A percentile compares a stretch with the other conserved stretches of the same genome.
Evolutionary conservation across 1,140 invertebrate genomes (phyloP).

Genomic region (Elymnias hypermnestra): DNA sequence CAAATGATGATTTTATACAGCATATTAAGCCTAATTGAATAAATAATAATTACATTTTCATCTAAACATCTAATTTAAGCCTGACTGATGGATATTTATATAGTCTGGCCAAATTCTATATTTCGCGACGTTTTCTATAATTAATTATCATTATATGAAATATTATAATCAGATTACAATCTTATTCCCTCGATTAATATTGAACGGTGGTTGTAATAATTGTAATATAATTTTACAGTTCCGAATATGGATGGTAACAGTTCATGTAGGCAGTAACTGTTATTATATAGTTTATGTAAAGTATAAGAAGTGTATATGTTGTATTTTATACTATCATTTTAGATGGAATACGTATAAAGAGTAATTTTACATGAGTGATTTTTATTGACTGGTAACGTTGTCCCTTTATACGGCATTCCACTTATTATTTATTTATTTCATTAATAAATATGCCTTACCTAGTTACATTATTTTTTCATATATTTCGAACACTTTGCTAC

Average conservation of each 20-base stretch:
- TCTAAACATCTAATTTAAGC: no score
- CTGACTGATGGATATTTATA: no score
- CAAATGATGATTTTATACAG: no score
- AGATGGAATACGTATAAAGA: constrained; percentile 28
- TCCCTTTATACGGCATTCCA: constrained; percentile 29
- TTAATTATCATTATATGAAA: no score
- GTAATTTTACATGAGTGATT: constrained; percentile 11
- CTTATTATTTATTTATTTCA: no score
- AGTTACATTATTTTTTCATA: constrained; percentile 56
- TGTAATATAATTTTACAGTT: constrained; percentile 69
- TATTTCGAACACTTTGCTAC: constrained; percentile 46
- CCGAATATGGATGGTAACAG: constrained; percentile 58
- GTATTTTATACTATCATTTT: constrained; percentile 67
- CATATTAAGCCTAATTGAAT: no score
- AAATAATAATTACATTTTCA: no score
- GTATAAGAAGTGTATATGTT: constrained; percentile 70
- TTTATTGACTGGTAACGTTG: constrained; percentile 15
- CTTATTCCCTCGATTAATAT: constrained; percentile 2
- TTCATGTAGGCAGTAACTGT: constrained; percentile 71
- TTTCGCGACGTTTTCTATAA: no score
- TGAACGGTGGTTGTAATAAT: constrained; percentile 32
- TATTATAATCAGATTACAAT: neutral
- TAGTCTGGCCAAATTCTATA: no score
- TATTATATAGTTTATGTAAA: constrained; percentile 72
- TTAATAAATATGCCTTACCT: constrained; percentile 43